Evolutionary conservation across 2,888 invertebrate genomes (phyloP), one percentile per base, ranked within the genome.

Genomic region (Hydropsyche betteni): DNA sequence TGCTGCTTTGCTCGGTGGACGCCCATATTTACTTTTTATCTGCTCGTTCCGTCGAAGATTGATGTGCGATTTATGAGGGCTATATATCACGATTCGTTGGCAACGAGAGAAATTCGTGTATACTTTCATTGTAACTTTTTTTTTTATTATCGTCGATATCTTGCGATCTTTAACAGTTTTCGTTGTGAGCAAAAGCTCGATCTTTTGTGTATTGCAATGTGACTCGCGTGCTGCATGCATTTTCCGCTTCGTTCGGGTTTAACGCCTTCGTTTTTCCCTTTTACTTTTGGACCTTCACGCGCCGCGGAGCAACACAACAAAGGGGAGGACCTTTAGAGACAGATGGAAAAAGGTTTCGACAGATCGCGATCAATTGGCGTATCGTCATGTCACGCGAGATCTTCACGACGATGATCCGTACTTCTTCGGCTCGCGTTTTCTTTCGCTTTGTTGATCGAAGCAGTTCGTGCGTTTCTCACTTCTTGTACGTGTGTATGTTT

Each of bases 281-380:
- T 64, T 64, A 64, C 64, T 64, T 64, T 36, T 12, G 36, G 14
- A 64, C 64, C 64, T 64, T 64, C 64, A 64, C 36, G 64, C 36
- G 64, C 12, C 6, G 34, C 34, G 64, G 36, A 64, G 64, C 64
- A 64, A 64, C 34, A 12, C 58, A 24, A 44, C 44, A 44, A 44
- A 44, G 14, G 58, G 24, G n/a, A 33, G n/a, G 12, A 24, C 64
- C 36, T 36, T 36, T 64, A 33, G n/a, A 64, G 36, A 64, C 64
- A 12, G 64, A 64, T 34, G 34, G 64, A 64, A 24, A n/a, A 44
- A 44, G 24, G 16, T 58, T 58, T 58, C 58, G 14, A 58, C 58
- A 58, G 58, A 58, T 58, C 58, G 14, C 58, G 58, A 58, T 58
- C 14, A 58, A 58, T 24, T 58, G 58, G 58, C 58, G 58, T 58